Conservation (phyloP, 1,140 invertebrate species). For the Ceratitis capitata region DNA sequence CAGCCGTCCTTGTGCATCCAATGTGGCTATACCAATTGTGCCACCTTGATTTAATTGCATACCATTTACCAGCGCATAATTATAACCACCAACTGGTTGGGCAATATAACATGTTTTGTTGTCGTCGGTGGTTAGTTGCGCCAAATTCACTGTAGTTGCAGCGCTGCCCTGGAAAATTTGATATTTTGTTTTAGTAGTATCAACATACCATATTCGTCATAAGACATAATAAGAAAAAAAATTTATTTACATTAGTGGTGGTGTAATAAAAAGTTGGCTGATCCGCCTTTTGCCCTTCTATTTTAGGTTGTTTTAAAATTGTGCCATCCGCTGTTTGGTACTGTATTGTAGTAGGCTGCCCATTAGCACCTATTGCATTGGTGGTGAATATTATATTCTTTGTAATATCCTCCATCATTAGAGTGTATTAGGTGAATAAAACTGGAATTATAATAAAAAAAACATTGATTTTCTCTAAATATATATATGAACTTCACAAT, state of each 20-base stretch:
- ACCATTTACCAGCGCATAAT: slow-evolving; percentile 73
- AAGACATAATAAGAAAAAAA: slow-evolving; percentile 39
- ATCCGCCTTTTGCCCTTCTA: slow-evolving; percentile 61
- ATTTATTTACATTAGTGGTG: slow-evolving; percentile 71
- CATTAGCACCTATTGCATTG: slow-evolving; percentile 57
- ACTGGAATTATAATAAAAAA: background rate
- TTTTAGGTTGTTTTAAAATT: slow-evolving; percentile 63
- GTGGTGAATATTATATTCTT: slow-evolving; percentile 64
- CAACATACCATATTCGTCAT: background rate
- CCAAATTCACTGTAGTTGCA: slow-evolving; percentile 71
- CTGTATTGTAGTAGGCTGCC: slow-evolving; percentile 62
- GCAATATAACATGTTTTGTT: slow-evolving; percentile 77
- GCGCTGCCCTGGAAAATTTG: slow-evolving; percentile 58
- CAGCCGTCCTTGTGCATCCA: slow-evolving; percentile 62
- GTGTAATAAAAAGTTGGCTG: slow-evolving; percentile 75
- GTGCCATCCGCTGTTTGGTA: slow-evolving; percentile 64
- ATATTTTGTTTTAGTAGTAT: background rate
- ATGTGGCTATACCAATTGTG: slow-evolving; percentile 61
- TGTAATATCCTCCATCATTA: slow-evolving; percentile 62
- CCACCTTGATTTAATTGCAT: slow-evolving; percentile 68
- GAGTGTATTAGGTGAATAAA: background rate
- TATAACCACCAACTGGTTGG: slow-evolving; percentile 74
- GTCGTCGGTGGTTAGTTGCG: slow-evolving; percentile 71
- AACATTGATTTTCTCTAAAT: background rate
- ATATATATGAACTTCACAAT: background rate